phyloP scores from a whole-genome alignment of 1,140 invertebrate species.

The Cyclina sinensis region DNA sequence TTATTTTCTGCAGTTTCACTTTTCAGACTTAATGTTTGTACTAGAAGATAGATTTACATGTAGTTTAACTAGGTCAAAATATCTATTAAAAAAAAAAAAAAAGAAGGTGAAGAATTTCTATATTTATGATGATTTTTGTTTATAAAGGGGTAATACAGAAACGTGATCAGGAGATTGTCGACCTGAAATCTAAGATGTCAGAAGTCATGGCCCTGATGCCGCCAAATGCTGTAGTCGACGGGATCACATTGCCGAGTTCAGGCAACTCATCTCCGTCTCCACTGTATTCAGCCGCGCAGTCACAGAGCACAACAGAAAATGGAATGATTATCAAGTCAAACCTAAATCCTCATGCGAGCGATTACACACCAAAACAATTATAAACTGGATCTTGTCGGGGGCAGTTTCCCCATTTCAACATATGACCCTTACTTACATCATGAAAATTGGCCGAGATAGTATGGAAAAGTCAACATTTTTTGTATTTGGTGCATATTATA shows the following conservation, averaged over 20 bases:
- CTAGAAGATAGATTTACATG: no score
- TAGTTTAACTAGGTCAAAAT: no score
- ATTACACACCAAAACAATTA: conserved; percentile 92
- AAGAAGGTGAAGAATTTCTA: no score
- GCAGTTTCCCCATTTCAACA: not conserved
- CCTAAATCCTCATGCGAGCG: conserved; percentile 96
- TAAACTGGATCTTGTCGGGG: conserved; percentile 20
- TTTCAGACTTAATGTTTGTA: no score
- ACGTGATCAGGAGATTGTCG: conserved; percentile 96
- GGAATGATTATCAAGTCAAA: conserved; percentile 88
- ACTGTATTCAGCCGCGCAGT: conserved; percentile 75
- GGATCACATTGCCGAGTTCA: conserved; percentile 80
- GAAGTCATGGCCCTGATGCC: conserved; percentile 97
- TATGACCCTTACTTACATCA: conserved; percentile 25
- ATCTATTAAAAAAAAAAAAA: no score
- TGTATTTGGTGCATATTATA: conserved; percentile 42
- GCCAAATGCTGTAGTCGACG: conserved; percentile 73
- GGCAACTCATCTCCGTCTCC: conserved; percentile 81
- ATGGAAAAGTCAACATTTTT: conserved; percentile 13
- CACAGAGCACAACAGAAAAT: conserved; percentile 70
- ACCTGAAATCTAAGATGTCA: conserved; percentile 94
- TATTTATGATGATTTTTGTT: no score
- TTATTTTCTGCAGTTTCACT: no score
- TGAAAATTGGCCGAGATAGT: not conserved
- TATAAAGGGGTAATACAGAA: conserved; percentile 91